These are phyloP conservation scores for Pholis gunnellus DNA, from an alignment of 2,113 vertebrate genomes.

Conservation along the genomic window DNA sequence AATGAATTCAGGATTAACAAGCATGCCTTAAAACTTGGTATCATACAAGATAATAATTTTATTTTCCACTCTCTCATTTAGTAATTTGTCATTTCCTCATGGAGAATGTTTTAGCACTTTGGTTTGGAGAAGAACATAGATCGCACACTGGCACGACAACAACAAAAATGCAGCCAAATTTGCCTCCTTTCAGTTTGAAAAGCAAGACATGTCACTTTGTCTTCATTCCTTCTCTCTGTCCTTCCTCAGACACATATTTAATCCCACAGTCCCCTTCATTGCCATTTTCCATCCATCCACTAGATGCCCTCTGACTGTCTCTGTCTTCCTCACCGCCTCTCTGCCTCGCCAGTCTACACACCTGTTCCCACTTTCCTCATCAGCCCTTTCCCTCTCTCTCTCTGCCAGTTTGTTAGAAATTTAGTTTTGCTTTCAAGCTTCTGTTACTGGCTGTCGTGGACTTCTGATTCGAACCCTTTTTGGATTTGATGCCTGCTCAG, in stretches of 20 bases:
- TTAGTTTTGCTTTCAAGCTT: neutral
- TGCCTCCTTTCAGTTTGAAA: conserved; percentile 8
- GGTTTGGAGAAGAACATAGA: neutral
- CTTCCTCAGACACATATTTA: neutral
- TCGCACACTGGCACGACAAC: neutral
- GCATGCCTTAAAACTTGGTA: neutral
- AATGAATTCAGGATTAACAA: neutral
- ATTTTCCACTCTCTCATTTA: neutral
- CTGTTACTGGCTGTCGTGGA: neutral
- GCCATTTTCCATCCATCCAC: neutral
- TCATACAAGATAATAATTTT: neutral
- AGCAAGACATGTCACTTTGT: neutral
- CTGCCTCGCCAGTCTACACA: neutral
- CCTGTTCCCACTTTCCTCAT: neutral
- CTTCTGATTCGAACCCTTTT: neutral
- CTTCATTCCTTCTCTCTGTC: neutral
- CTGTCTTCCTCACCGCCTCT: neutral
- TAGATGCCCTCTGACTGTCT: neutral
- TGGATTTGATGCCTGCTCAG: neutral
- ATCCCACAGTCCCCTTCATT: neutral
- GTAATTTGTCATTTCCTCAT: neutral
- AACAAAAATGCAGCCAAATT: conserved; percentile 3
- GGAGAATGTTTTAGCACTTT: neutral
- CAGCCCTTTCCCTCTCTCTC: neutral
- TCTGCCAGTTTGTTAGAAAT: neutral